phyloP scores from a whole-genome alignment of 2,113 vertebrate genomes.

The Hippopotamus amphibius region DNA sequence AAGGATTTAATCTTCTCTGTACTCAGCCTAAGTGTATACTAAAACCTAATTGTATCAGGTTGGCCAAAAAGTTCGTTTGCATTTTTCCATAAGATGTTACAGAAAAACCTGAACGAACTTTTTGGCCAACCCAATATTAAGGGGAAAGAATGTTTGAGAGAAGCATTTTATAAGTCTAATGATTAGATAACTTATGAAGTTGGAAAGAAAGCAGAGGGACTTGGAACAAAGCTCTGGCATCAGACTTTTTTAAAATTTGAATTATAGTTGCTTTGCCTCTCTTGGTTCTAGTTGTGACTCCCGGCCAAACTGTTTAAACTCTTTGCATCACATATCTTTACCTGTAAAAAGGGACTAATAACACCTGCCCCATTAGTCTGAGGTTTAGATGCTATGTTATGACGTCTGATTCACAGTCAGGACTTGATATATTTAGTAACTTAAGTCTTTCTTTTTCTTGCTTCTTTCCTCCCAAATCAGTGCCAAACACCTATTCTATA shows the following conservation, averaged over 20 bases:
- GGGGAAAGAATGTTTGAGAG: background rate
- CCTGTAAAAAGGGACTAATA: background rate
- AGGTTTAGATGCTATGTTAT: background rate
- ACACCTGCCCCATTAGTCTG: background rate
- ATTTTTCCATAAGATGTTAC: too few species aligned
- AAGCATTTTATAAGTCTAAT: background rate
- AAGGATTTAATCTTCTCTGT: background rate
- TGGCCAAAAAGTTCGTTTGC: too few species aligned
- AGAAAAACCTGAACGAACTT: too few species aligned
- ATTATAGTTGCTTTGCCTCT: background rate
- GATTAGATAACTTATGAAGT: background rate
- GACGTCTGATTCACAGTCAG: background rate
- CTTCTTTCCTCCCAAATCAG: background rate
- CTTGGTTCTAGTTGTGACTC: background rate
- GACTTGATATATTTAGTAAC: background rate
- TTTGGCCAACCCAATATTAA: background rate
- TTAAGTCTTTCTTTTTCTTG: background rate
- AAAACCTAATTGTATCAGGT: background rate
- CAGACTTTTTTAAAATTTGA: background rate
- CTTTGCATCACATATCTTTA: accelerated
- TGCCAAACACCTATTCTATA: background rate
- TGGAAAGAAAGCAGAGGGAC: background rate
- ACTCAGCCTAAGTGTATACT: background rate
- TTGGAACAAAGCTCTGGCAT: background rate
- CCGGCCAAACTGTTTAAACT: background rate